Evolutionary conservation across 2,888 invertebrate genomes (phyloP), one percentile per base, ranked within the genome.

Genomic region (Ctena decussata): DNA sequence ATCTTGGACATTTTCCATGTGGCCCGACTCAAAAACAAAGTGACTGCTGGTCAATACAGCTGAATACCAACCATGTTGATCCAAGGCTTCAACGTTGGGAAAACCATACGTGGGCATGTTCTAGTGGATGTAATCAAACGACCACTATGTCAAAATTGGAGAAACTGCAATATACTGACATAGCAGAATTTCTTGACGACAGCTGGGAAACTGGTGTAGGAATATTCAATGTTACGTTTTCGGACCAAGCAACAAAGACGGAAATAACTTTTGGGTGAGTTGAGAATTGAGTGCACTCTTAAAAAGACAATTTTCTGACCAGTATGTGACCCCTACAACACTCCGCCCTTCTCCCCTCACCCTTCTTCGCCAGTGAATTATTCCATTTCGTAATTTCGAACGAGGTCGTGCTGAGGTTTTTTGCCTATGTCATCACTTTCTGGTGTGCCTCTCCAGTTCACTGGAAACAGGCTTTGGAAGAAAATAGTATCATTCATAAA

Each of bases 181-280:
- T 81, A 0, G 76, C 76, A 1, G 49, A 53, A 11, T 78, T 85
- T 27, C 75, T 77, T n/a, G 75, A 76, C 15, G 49, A 74, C 5
- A 32, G 53, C 1, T 85, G 81, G 75, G 85, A 85, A 37, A 74
- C 82, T 27, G 85, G 79, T 2, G 73, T 79, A 18, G 85, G 71
- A 18, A 79, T 72, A n/a, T 69, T 60, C 11, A 53, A 44, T 32
- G 39, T 75, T 32, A 70, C 32, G 3, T 82, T 85, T 15, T 37
- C 27, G 35, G 65, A 65, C 35, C 18, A 35, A 11, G 65, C 32
- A 11, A 2, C 12, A 8, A 35, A 18, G 35, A 65, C 65, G 1
- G 65, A 65, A 1, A 5, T 65, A 15, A 35, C 6, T 11, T 11
- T 65, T 65, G 65, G 65, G 65, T 65, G 27, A 60, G 41, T 41